These are phyloP conservation scores for Paedocypris sp. DNA, from an alignment of 2,113 vertebrate species.

Conservation along the genomic window DNA sequence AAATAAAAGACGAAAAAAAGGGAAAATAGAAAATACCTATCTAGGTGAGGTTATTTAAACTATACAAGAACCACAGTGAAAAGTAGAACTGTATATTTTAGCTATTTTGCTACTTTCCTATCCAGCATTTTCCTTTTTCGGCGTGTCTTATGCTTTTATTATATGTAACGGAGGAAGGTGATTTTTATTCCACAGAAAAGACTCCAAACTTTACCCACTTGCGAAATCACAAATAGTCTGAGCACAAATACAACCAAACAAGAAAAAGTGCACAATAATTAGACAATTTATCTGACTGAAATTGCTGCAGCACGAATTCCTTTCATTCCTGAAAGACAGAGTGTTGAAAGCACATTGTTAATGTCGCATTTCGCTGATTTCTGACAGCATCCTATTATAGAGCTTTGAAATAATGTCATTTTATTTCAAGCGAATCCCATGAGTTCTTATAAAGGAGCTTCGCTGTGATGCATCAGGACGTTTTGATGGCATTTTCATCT, in stretches of 20 bases:
- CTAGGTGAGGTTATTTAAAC: background rate
- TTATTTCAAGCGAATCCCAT: background rate
- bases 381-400: background rate
- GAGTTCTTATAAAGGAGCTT: background rate
- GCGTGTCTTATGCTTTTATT: background rate
- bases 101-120: constrained; percentile 11
- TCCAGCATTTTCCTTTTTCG: background rate
- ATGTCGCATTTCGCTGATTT: background rate
- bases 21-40: background rate
- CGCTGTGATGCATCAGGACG: too few relatives aligned
- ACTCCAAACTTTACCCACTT: background rate
- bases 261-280: constrained; percentile 1
- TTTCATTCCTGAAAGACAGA: background rate
- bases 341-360: background rate
- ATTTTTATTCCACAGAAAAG: background rate
- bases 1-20: background rate
- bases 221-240: background rate
- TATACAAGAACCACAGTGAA: constrained; percentile 1
- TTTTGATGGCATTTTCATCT: too few relatives aligned
- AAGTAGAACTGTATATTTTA: constrained; percentile 5
- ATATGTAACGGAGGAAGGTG: background rate
- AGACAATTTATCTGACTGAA: background rate
- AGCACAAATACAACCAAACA: background rate
- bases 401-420: constrained; percentile 3
- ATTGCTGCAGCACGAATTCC: background rate